Conservation (phyloP, 2,888 invertebrate species). For the Chymomyza caudatula region DNA sequence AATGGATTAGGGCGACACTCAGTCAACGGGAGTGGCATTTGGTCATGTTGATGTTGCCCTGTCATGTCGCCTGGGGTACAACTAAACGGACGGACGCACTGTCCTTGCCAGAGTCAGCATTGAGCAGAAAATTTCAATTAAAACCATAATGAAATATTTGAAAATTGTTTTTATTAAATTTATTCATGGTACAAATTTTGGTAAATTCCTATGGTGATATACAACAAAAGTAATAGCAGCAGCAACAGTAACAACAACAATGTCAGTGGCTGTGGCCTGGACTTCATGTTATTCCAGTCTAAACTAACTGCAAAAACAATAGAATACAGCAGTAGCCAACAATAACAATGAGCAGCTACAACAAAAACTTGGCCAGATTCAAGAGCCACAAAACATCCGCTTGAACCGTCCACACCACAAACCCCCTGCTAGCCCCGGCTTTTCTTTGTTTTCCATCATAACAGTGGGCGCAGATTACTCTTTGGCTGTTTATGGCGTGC, state of each 20-base stretch:
- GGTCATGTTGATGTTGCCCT: not conserved
- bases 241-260: not conserved
- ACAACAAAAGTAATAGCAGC: not conserved
- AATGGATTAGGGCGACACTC: not conserved
- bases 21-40: not conserved
- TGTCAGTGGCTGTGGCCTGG: not conserved
- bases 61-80: too few species aligned
- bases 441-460: slow-evolving; percentile 4
- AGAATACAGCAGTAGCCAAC: slow-evolving; percentile 13
- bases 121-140: slow-evolving; percentile 65
- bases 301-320: slow-evolving; percentile 48
- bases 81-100: too few species aligned
- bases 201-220: slow-evolving; percentile 50
- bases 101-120: not conserved
- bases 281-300: not conserved
- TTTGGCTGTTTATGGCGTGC: slow-evolving; percentile 3
- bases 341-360: slow-evolving; percentile 36
- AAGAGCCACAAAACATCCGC: slow-evolving; percentile 13
- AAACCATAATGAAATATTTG: slow-evolving; percentile 72
- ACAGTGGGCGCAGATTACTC: slow-evolving; percentile 19
- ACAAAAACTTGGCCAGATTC: not conserved
- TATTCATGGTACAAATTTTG: slow-evolving; percentile 55
- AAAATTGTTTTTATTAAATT: slow-evolving; percentile 66
- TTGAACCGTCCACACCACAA: not conserved
- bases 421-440: not conserved